A percentile compares a stretch with the other conserved stretches of the same genome.
phyloP scores from a whole-genome alignment of 2,113 vertebrate genomes.

The Hystrix brachyura region DNA sequence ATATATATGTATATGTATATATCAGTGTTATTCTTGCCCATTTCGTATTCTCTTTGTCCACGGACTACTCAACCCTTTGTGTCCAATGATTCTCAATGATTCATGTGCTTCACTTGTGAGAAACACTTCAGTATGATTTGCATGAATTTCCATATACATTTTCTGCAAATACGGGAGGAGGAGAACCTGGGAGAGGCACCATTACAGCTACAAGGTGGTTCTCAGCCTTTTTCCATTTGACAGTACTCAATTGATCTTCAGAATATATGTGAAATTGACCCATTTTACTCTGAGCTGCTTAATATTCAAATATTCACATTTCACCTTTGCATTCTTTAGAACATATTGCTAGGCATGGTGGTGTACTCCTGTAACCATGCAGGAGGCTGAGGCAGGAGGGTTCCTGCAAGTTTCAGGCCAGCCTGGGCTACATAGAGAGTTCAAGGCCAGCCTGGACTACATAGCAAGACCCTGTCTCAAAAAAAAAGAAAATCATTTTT shows the following conservation, averaged over 20 bases:
- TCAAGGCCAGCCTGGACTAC: not conserved
- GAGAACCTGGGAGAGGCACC: not conserved
- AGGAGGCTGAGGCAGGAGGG: not conserved
- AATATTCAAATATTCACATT: slow-evolving; percentile 49
- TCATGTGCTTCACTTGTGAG: slow-evolving; percentile 51
- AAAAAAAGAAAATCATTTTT: not conserved
- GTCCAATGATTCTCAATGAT: slow-evolving; percentile 50
- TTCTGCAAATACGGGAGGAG: slow-evolving; percentile 42
- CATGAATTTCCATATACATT: slow-evolving; percentile 16
- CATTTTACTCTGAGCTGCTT: slow-evolving; percentile 58
- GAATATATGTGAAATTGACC: slow-evolving; percentile 33
- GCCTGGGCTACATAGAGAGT: not conserved
- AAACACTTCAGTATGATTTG: slow-evolving; percentile 56
- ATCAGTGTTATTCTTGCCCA: slow-evolving; percentile 78
- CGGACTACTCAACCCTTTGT: slow-evolving; percentile 52
- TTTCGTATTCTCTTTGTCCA: slow-evolving; percentile 79
- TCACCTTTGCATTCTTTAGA: slow-evolving; percentile 32
- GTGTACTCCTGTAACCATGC: not conserved
- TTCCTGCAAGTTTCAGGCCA: not conserved
- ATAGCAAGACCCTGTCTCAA: not conserved
- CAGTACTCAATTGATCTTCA: slow-evolving; percentile 1
- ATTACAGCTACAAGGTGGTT: slow-evolving; percentile 70
- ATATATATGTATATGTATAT: slow-evolving; percentile 48
- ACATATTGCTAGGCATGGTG: not conserved
- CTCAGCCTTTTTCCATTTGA: slow-evolving; percentile 79